phyloP scores from a whole-genome alignment of 2,888 invertebrate genomes.

The Scaptomyza reducta region DNA sequence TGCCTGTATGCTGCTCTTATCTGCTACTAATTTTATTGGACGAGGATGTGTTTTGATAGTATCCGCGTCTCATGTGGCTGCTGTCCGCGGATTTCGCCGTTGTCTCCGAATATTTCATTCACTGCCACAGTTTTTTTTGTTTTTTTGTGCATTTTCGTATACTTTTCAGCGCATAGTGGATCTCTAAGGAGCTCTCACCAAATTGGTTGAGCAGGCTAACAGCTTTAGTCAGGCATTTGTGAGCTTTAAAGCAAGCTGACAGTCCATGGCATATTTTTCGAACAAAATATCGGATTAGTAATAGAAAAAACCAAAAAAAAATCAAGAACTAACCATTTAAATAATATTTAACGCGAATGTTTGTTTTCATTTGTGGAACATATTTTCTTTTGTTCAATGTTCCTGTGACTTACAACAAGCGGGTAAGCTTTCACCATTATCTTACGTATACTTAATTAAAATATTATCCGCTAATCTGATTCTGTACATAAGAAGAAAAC shows the following conservation, averaged over 20 bases:
- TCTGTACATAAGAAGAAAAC: too few relatives aligned
- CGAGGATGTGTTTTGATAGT: conserved; percentile 42
- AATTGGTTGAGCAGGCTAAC: background rate
- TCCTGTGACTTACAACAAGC: too few relatives aligned
- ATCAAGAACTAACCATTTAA: too few relatives aligned
- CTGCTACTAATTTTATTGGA: conserved; percentile 29
- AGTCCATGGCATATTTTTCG: background rate
- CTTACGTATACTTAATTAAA: too few relatives aligned
- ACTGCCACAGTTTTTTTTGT: conserved; percentile 1
- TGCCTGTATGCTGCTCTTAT: conserved; percentile 37
- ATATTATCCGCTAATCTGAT: too few relatives aligned
- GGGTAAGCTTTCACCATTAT: too few relatives aligned
- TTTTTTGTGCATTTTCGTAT: background rate
- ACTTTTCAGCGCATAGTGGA: background rate
- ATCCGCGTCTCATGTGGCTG: conserved; percentile 24
- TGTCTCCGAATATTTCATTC: conserved; percentile 2
- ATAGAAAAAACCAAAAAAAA: too few relatives aligned
- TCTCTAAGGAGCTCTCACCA: background rate
- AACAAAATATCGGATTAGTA: background rate
- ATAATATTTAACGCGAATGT: too few relatives aligned
- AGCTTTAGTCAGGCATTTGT: background rate
- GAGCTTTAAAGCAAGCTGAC: background rate
- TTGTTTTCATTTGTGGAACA: too few relatives aligned
- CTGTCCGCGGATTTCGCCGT: conserved; percentile 21
- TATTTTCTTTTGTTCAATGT: too few relatives aligned